Percentiles rank a stretch among this genome's conserved stretches.
Evolutionary conservation across 2,113 vertebrate species (phyloP).

Genomic region (Sapayoa aenigma): DNA sequence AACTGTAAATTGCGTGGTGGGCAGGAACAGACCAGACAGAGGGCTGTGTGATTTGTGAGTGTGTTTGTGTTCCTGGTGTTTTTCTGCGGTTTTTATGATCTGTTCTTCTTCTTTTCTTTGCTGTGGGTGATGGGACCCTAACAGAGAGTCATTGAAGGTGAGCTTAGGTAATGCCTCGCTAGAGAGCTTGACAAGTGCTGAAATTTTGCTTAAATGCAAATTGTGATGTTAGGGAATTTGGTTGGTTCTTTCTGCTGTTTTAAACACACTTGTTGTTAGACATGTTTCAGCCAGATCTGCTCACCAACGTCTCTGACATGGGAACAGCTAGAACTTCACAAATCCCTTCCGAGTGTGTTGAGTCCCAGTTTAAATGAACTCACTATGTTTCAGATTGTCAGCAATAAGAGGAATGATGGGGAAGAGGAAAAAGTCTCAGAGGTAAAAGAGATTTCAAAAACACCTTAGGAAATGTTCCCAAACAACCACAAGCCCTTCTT

Average conservation of each 20-base stretch:
- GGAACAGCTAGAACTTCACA: neutral
- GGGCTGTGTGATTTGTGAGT: neutral
- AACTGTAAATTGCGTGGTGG: neutral
- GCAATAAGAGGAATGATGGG: neutral
- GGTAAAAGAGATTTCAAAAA: conserved; percentile 46
- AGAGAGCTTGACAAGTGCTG: neutral
- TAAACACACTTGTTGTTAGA: neutral
- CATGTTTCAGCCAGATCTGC: neutral
- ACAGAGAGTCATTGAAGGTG: neutral
- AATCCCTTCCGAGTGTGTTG: neutral
- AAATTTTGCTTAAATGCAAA: neutral
- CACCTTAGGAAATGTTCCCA: conserved; percentile 50
- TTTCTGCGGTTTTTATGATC: neutral
- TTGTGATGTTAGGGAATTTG: neutral
- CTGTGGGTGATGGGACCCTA: neutral
- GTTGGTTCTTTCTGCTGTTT: neutral
- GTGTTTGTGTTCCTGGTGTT: neutral
- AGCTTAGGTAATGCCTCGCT: neutral
- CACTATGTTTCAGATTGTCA: conserved; percentile 21
- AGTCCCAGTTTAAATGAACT: conserved; percentile 3
- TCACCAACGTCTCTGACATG: neutral
- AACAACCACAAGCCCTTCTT: conserved; percentile 8
- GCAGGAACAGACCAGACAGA: neutral
- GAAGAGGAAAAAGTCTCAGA: neutral
- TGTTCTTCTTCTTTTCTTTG: neutral